Conservation (phyloP, 2,113 vertebrate genomes). For the Bostrychus sinensis region DNA sequence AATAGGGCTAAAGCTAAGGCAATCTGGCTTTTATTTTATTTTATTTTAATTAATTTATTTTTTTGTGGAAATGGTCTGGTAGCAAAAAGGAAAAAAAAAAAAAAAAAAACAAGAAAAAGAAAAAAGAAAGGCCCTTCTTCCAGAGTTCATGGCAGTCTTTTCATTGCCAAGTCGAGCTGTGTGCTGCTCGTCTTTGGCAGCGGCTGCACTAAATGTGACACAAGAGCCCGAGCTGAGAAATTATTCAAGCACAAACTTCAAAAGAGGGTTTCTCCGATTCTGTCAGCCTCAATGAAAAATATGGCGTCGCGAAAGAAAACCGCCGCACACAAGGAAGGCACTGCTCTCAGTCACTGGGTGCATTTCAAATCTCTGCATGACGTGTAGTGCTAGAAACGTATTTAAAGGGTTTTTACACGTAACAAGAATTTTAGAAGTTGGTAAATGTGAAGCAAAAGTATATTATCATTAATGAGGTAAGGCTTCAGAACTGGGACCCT, state of each 20-base stretch:
- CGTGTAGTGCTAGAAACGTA: not conserved
- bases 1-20: no score
- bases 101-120: no score
- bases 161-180: not conserved
- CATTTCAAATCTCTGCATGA: not conserved
- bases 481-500: no score
- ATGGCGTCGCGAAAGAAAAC: not conserved
- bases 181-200: not conserved
- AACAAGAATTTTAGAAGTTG: no score
- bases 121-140: not conserved
- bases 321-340: not conserved
- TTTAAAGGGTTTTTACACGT: no score
- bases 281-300: not conserved
- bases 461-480: no score
- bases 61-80: no score
- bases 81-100: not conserved
- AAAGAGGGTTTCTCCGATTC: not conserved
- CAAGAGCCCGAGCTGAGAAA: not conserved
- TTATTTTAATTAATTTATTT: no score
- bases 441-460: no score
- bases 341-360: not conserved
- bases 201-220: not conserved
- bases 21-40: no score
- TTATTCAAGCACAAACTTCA: constrained; percentile 8
- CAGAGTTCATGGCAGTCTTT: not conserved